These are phyloP conservation scores for Lysandra coridon DNA, from an alignment of 2,888 invertebrate genomes.

Conservation along the genomic window DNA sequence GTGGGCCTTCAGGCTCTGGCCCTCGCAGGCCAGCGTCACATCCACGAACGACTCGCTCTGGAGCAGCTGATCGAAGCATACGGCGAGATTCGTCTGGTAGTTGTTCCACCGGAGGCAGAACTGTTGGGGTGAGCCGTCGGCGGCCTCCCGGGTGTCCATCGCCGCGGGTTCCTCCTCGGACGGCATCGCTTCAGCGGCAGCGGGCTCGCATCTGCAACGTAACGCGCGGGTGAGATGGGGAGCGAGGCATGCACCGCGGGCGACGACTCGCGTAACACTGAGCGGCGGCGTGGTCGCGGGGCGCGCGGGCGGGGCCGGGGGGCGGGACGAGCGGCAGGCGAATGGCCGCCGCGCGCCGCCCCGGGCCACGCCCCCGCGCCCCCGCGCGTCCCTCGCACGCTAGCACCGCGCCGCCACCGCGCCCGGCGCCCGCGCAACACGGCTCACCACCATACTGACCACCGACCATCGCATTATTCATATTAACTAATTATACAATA, in stretches of 20 bases:
- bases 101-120: constrained; percentile 97
- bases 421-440: constrained; percentile 38
- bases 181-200: constrained; percentile 65
- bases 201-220: constrained; percentile 72
- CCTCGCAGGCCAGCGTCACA: constrained; percentile 95
- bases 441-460: constrained; percentile 42
- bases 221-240: constrained; percentile 52
- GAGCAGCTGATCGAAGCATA: constrained; percentile 92
- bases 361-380: constrained; percentile 52
- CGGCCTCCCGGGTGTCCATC: constrained; percentile 66
- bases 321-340: constrained; percentile 49
- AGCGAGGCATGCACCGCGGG: constrained; percentile 58
- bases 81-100: constrained; percentile 93
- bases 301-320: constrained; percentile 53
- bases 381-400: constrained; percentile 47
- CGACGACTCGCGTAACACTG: constrained; percentile 71
- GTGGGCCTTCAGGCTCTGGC: constrained; percentile 94
- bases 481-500: background rate
- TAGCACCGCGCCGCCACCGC: constrained; percentile 39
- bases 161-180: constrained; percentile 75
- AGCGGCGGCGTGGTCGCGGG: constrained; percentile 51
- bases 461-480: constrained; percentile 17
- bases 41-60: constrained; percentile 95
- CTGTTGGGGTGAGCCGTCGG: constrained; percentile 87
- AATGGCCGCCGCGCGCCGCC: constrained; percentile 56